These are phyloP conservation scores for Rhinoraja longicauda DNA, from an alignment of 2,797 vertebrate genomes.

Conservation along the genomic window DNA sequence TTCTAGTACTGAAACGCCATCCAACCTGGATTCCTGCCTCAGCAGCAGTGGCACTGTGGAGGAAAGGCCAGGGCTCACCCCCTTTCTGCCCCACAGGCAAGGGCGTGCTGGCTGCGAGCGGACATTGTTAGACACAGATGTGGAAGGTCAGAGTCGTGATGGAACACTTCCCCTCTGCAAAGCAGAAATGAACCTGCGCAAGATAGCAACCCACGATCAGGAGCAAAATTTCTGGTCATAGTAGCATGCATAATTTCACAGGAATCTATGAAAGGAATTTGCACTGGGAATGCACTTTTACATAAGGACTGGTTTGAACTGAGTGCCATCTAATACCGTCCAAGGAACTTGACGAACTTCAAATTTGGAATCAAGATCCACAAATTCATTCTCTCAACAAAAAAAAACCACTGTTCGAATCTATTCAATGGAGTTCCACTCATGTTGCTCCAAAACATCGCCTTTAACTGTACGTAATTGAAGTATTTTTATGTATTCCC, in stretches of 20 bases:
- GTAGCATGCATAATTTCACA: slow-evolving; percentile 43
- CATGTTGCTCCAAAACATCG: neutral
- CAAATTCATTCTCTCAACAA: neutral
- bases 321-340: slow-evolving; percentile 34
- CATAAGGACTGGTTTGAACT: slow-evolving; percentile 46
- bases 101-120: slow-evolving; percentile 55
- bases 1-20: slow-evolving; percentile 89
- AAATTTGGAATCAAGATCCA: neutral
- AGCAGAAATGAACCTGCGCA: slow-evolving; percentile 68
- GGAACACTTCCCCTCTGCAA: slow-evolving; percentile 83
- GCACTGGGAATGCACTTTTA: slow-evolving; percentile 75
- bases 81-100: slow-evolving; percentile 66
- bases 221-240: slow-evolving; percentile 85
- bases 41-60: slow-evolving; percentile 73
- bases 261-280: slow-evolving; percentile 51
- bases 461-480: neutral
- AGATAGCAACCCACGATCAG: slow-evolving; percentile 72
- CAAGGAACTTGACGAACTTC: neutral
- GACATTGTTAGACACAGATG: slow-evolving; percentile 80
- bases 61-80: slow-evolving; percentile 67
- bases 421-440: neutral
- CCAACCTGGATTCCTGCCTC: slow-evolving; percentile 78
- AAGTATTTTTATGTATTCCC: neutral
- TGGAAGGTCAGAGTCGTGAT: slow-evolving; percentile 84
- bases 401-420: neutral